These are phyloP conservation scores for Fistularia tabacaria DNA, from an alignment of 2,797 vertebrate genomes.

Conservation along the genomic window DNA sequence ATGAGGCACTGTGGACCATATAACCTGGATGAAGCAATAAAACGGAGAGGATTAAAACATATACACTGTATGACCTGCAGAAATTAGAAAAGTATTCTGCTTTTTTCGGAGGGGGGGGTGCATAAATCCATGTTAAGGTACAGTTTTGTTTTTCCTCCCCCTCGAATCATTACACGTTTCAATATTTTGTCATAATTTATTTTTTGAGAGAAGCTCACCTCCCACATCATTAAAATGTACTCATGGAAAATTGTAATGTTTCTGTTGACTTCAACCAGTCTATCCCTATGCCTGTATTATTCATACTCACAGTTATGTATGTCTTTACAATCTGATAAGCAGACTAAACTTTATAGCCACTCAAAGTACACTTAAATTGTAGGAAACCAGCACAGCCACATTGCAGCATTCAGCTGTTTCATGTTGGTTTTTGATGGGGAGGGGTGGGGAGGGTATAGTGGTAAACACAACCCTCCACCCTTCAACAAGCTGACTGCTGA, in stretches of 20 bases:
- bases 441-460: constrained; percentile 36
- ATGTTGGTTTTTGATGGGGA: constrained; percentile 33
- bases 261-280: too few relatives aligned
- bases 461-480: constrained; percentile 23
- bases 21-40: constrained; percentile 76
- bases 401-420: constrained; percentile 42
- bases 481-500: constrained; percentile 62
- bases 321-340: too few relatives aligned
- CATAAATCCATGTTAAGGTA: too few relatives aligned
- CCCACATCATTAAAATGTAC: too few relatives aligned
- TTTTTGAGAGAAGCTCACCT: too few relatives aligned
- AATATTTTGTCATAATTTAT: too few relatives aligned
- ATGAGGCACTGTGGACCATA: constrained; percentile 94
- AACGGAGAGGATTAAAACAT: background rate
- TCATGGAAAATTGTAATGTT: too few relatives aligned
- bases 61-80: background rate
- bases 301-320: too few relatives aligned
- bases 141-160: too few relatives aligned
- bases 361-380: constrained; percentile 28
- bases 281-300: too few relatives aligned
- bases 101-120: background rate
- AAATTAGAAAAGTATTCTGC: background rate
- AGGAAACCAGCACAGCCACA: constrained; percentile 13
- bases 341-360: background rate
- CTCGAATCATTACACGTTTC: too few relatives aligned